Conservation (phyloP, 2,797 vertebrate species). For the Taenioides sp. region DNA sequence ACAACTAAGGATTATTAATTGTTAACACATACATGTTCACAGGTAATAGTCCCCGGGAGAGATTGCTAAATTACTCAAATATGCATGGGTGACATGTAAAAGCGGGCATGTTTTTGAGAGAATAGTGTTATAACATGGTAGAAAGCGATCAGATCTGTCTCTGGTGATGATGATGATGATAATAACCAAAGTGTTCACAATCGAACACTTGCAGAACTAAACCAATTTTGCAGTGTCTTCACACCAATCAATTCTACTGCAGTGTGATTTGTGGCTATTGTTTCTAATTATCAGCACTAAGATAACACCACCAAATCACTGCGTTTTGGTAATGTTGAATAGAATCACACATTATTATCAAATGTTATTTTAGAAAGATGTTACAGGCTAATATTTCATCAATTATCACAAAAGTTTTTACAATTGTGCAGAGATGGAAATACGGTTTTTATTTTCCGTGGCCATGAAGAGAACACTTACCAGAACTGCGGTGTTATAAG, state of each 20-base stretch:
- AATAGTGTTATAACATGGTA: no score
- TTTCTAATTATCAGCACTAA: background rate
- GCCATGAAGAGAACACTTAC: background rate
- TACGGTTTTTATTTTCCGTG: background rate
- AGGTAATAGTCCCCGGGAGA: no score
- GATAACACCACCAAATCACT: background rate
- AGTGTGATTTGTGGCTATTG: background rate
- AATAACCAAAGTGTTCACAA: background rate
- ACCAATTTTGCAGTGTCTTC: background rate
- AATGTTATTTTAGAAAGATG: background rate
- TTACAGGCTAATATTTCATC: background rate
- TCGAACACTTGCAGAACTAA: background rate
- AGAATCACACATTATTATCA: slow-evolving; percentile 3
- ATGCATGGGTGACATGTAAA: no score
- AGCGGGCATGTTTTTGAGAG: no score
- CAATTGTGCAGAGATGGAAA: background rate
- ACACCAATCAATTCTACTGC: background rate
- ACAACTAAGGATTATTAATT: no score
- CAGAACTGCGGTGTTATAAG: no score
- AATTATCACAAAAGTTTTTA: background rate
- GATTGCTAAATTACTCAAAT: no score
- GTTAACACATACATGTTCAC: no score
- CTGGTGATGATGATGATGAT: background rate
- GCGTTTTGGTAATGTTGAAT: background rate
- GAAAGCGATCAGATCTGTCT: background rate